Conservation (phyloP, 2,888 invertebrate genomes). For the Eupithecia subumbrata region DNA sequence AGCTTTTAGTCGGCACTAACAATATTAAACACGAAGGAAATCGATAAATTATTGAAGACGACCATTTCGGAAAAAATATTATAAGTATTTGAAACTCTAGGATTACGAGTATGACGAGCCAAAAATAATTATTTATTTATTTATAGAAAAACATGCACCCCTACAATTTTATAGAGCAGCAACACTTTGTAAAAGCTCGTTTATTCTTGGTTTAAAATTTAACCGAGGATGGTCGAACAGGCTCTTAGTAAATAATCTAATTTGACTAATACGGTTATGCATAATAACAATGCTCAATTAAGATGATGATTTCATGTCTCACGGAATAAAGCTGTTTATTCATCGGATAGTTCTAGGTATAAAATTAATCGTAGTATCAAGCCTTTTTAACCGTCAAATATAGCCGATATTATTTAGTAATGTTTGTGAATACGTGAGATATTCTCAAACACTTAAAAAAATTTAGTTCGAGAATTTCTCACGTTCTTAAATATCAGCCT, state of each 20-base stretch:
- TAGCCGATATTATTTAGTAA: neutral
- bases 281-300: slow-evolving; percentile 33
- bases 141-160: neutral
- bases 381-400: neutral
- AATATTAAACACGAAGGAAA: neutral
- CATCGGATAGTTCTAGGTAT: neutral
- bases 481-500: no score
- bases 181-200: neutral
- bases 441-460: neutral
- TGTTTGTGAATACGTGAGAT: neutral
- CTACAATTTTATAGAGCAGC: neutral
- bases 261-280: slow-evolving; percentile 34
- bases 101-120: neutral
- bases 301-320: slow-evolving; percentile 21
- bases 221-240: neutral
- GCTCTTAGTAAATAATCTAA: slow-evolving; percentile 36
- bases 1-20: neutral
- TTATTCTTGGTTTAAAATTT: neutral
- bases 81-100: neutral
- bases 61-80: neutral
- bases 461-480: no score
- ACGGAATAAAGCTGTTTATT: neutral
- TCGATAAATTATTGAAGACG: neutral
- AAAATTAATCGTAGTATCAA: neutral
- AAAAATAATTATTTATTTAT: no score